These are phyloP conservation scores for Clarias platycephalus DNA, from an alignment of 2,797 vertebrate genomes.

Conservation along the genomic window DNA sequence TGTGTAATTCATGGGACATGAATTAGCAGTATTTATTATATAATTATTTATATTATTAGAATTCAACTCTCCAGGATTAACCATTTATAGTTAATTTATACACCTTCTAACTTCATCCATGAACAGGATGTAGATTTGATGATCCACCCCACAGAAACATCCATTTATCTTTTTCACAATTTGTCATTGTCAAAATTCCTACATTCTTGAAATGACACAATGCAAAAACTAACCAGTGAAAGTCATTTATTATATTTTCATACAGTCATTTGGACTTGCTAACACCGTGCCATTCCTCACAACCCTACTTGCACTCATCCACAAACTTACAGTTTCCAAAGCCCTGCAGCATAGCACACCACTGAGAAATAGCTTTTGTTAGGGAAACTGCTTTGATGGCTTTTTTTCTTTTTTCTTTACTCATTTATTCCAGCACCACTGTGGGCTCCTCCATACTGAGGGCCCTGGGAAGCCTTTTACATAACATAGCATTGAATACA, in stretches of 20 bases:
- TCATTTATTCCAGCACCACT: constrained; percentile 9
- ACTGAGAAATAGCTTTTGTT: neutral
- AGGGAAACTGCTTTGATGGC: neutral
- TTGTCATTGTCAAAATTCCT: neutral
- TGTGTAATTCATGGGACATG: neutral
- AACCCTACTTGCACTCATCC: neutral
- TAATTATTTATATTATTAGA: neutral
- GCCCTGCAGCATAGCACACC: neutral
- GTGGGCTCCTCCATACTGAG: neutral
- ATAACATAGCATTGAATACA: neutral
- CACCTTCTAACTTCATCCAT: neutral
- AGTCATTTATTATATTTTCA: constrained; percentile 5
- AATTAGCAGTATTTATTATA: neutral
- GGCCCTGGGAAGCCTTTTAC: constrained; percentile 10
- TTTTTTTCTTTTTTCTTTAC: constrained; percentile 7
- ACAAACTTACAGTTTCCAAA: neutral
- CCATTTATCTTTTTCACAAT: neutral
- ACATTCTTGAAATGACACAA: neutral
- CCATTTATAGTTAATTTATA: neutral
- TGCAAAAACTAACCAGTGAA: neutral
- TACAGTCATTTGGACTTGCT: neutral
- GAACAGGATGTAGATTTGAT: neutral
- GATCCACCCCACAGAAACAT: neutral
- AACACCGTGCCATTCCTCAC: neutral
- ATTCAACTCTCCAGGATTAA: neutral